Evolutionary conservation across 2,888 invertebrate genomes (phyloP), one percentile per base, ranked within the genome.

Genomic region (Drosophila subsilvestris): DNA sequence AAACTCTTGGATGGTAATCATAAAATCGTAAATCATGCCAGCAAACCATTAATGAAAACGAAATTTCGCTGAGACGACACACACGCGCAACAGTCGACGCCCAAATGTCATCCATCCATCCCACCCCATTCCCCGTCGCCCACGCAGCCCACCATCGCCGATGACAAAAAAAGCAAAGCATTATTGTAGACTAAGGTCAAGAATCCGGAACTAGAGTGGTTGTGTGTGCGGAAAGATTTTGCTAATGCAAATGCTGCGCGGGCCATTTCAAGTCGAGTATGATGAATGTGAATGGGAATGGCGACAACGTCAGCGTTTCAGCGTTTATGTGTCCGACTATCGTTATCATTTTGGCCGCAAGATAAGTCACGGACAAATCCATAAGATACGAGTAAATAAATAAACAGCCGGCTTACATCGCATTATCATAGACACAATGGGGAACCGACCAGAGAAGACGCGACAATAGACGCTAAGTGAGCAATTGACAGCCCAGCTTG

Each of bases 121-220:
- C n/a, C n/a, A n/a, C n/a, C n/a, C 51, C 47, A 63, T 53, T 42
- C 32, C 22, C 37, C 22, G 17, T 7, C 20, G 8, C 22, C 9
- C 57, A 57, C 17, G 42, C 48, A 58, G 6, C 25, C 25, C 50
- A 43, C 25, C 67, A 18, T n/a, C n/a, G 32, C 53, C n/a, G 32
- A 37, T 37, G 37, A 37, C 37, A 37, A 37, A 7, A 73, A 70
- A 58, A 72, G 71, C 67, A 70, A 54, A 71, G 48, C 62, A 76
- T 80, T 76, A 86, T 78, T 86, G 78, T 86, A 86, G 87, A 78
- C 89, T 89, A 84, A 89, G 89, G 89, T 89, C 89, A 89, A 89
- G 89, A 89, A 87, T 89, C 89, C 89, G 89, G 89, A 89, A 89
- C 87, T 82, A 63, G 54, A 20, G 54, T 55, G 22, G 51, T 45